These are phyloP conservation scores for Phaonia tiefii DNA, from an alignment of 2,888 invertebrate species.

Conservation along the genomic window DNA sequence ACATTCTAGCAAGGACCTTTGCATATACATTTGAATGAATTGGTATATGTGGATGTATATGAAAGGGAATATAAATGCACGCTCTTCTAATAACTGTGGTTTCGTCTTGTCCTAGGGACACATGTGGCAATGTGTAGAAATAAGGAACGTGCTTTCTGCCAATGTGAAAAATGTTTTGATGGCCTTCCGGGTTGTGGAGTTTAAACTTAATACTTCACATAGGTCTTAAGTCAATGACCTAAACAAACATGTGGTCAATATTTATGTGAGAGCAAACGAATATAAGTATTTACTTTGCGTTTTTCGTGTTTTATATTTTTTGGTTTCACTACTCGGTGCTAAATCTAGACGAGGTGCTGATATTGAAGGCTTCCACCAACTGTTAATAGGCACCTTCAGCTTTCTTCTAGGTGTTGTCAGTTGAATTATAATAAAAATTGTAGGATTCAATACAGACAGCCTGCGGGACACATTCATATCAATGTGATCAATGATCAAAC, in stretches of 20 bases:
- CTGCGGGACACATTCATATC: no score
- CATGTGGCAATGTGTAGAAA: constrained; percentile 13
- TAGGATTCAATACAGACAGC: no score
- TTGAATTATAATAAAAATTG: no score
- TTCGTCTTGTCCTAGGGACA: constrained; percentile 23
- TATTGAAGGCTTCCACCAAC: no score
- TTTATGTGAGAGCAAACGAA: no score
- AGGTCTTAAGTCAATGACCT: constrained; percentile 36
- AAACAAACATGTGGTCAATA: constrained; percentile 30
- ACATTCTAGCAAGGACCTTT: constrained; percentile 16
- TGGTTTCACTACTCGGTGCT: no score
- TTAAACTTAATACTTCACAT: constrained; percentile 16
- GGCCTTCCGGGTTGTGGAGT: constrained; percentile 11
- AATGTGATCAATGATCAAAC: no score
- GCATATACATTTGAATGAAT: neutral
- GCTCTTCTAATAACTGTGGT: constrained; percentile 2
- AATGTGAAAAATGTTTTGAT: neutral
- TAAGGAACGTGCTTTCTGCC: neutral
- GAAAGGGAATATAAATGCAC: neutral
- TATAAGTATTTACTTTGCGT: no score
- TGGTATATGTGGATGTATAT: neutral
- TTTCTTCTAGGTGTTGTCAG: no score
- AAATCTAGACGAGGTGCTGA: no score
- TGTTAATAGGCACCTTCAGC: no score
- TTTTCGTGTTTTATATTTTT: no score